phyloP scores from a whole-genome alignment of 2,888 invertebrate genomes.

The Strigamia crassipes region DNA sequence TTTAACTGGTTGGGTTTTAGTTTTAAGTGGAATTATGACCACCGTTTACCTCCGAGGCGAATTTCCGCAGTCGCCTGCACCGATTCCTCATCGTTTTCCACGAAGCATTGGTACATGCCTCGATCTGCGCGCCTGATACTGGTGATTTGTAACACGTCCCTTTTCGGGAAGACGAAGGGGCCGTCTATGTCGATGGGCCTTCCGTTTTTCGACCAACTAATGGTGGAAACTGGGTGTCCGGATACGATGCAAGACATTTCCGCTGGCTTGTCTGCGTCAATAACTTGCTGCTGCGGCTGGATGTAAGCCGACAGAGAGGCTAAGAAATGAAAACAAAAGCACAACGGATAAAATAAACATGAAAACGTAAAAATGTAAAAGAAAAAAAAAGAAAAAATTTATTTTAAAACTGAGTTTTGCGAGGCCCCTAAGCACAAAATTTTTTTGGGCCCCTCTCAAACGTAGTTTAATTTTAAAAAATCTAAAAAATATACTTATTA shows the following conservation, averaged over 20 bases:
- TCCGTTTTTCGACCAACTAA: conserved; percentile 92
- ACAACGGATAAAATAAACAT: background rate
- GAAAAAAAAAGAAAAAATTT: no score
- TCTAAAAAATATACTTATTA: no score
- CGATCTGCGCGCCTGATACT: conserved; percentile 56
- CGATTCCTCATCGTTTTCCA: conserved; percentile 49
- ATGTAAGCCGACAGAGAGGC: conserved; percentile 48
- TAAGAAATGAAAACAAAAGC: conserved; percentile 21
- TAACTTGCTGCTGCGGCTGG: conserved; percentile 49
- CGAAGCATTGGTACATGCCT: conserved; percentile 59
- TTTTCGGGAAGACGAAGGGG: conserved; percentile 46
- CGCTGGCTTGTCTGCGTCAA: conserved; percentile 57
- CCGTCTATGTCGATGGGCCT: conserved; percentile 66
- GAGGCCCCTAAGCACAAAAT: no score
- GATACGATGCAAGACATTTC: conserved; percentile 57
- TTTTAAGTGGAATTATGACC: conserved; percentile 1
- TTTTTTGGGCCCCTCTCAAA: no score
- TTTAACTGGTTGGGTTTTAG: background rate
- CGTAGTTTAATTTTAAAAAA: no score
- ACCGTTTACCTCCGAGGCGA: conserved; percentile 49
- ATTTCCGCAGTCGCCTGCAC: conserved; percentile 50
- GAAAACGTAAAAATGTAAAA: background rate
- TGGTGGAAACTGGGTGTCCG: conserved; percentile 79
- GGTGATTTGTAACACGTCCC: conserved; percentile 53
- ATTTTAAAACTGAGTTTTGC: no score